phyloP scores from a whole-genome alignment of 2,113 vertebrate species.

The Megaleporinus macrocephalus region DNA sequence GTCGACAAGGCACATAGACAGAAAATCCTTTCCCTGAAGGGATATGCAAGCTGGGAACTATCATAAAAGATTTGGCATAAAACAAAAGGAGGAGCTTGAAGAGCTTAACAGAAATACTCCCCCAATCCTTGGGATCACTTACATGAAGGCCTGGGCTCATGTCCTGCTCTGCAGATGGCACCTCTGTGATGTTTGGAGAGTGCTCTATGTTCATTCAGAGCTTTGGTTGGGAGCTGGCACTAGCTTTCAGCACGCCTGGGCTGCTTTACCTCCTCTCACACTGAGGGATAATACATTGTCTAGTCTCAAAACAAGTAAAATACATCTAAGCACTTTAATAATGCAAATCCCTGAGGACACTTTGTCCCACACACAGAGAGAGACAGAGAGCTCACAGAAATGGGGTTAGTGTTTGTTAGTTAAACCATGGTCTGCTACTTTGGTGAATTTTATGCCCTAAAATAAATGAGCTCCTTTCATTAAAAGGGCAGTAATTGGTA shows the following conservation, averaged over 20 bases:
- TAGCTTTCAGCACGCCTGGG: conserved; percentile 67
- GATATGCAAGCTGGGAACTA: conserved; percentile 49
- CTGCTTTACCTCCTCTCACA: conserved; percentile 59
- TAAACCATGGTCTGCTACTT: neutral
- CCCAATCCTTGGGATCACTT: conserved; percentile 17
- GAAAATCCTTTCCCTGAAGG: conserved; percentile 39
- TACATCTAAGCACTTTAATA: conserved; percentile 77
- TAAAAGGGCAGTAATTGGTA: neutral
- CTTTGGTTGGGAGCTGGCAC: conserved; percentile 61
- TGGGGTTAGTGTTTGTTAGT: conserved; percentile 42
- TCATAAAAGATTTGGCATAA: conserved; percentile 41
- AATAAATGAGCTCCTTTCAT: neutral
- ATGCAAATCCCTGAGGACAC: conserved; percentile 69
- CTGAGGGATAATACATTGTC: conserved; percentile 69
- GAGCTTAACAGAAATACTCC: conserved; percentile 43
- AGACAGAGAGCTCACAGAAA: conserved; percentile 65
- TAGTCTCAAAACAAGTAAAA: conserved; percentile 75
- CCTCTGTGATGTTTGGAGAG: conserved; percentile 69
- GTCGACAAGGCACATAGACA: conserved; percentile 38
- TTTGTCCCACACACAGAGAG: conserved; percentile 63
- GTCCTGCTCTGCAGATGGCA: conserved; percentile 59
- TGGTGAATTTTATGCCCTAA: neutral
- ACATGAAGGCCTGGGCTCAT: conserved; percentile 41
- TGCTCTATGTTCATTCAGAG: conserved; percentile 69
- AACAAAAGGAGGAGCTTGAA: conserved; percentile 33